Evolutionary conservation across 2,888 invertebrate species (phyloP).

Genomic region (Anticlea derivata): DNA sequence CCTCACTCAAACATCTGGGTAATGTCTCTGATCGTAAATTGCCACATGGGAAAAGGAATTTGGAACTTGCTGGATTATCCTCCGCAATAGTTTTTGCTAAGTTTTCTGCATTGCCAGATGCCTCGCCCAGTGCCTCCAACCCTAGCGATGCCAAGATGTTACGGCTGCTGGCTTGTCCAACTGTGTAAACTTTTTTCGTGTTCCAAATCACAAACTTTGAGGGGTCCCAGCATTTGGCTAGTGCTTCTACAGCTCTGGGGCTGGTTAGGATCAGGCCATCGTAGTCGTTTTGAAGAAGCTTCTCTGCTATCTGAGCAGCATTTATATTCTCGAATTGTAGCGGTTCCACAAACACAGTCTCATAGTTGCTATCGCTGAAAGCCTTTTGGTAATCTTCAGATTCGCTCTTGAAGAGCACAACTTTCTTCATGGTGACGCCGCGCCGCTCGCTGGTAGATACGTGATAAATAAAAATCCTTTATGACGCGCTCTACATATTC

Average conservation of each 20-base stretch:
- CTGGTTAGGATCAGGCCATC: constrained; percentile 67
- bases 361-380: constrained; percentile 57
- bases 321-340: constrained; percentile 61
- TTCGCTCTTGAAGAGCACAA: constrained; percentile 67
- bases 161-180: constrained; percentile 61
- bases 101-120: constrained; percentile 65
- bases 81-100: constrained; percentile 58
- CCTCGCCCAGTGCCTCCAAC: constrained; percentile 59
- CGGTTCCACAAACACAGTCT: constrained; percentile 69
- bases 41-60: constrained; percentile 73
- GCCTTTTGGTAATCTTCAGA: constrained; percentile 69
- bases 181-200: constrained; percentile 61
- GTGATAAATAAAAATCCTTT: constrained; percentile 27
- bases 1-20: constrained; percentile 50
- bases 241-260: constrained; percentile 67
- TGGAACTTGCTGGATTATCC: constrained; percentile 53
- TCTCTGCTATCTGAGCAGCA: constrained; percentile 47
- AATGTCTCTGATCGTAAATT: constrained; percentile 65
- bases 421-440: constrained; percentile 61
- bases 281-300: constrained; percentile 51
- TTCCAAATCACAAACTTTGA: constrained; percentile 64
- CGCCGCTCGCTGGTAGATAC: neutral
- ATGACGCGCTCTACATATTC: constrained; percentile 21
- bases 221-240: constrained; percentile 68
- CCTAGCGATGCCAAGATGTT: constrained; percentile 61